Percentiles rank a stretch among this genome's conserved stretches.
phyloP scores from a whole-genome alignment of 1,140 invertebrate genomes.

The Vollenhovia emeryi region DNA sequence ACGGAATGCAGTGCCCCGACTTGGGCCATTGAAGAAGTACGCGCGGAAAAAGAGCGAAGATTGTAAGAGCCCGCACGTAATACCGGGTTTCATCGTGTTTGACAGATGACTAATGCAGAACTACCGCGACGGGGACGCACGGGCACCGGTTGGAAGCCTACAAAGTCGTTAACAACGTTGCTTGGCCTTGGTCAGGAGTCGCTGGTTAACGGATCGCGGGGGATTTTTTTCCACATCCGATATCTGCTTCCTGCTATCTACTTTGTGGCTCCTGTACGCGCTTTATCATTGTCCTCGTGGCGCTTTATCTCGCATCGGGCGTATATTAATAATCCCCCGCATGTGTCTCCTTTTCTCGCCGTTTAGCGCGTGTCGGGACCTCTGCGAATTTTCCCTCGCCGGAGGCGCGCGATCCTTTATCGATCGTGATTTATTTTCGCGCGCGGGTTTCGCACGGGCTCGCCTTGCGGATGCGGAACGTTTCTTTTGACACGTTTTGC shows the following conservation, averaged over 20 bases:
- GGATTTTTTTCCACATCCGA: constrained; percentile 62
- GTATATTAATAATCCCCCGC: constrained; percentile 54
- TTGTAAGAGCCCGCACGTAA: constrained; percentile 60
- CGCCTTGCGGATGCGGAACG: neutral
- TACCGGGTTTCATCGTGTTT: constrained; percentile 71
- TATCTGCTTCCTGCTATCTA: constrained; percentile 71
- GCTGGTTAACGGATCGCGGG: constrained; percentile 67
- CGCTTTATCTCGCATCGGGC: constrained; percentile 53
- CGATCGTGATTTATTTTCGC: constrained; percentile 48
- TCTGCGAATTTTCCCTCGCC: constrained; percentile 16
- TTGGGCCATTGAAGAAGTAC: neutral
- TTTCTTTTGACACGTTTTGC: neutral
- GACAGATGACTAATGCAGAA: constrained; percentile 73
- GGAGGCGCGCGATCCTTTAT: constrained; percentile 2
- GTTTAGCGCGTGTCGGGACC: constrained; percentile 30
- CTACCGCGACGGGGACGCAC: constrained; percentile 14
- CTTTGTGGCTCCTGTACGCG: constrained; percentile 61
- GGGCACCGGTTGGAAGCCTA: constrained; percentile 50
- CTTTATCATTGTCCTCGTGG: constrained; percentile 68
- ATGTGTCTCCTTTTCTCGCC: constrained; percentile 19
- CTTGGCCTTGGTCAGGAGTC: constrained; percentile 72
- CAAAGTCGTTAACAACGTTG: constrained; percentile 68
- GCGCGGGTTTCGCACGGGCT: neutral
- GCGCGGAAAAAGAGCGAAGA: neutral
- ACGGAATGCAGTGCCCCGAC: neutral